Percentiles rank a stretch among this genome's conserved stretches.
phyloP scores from a whole-genome alignment of 2,113 vertebrate genomes.

The Xiphophorus couchianus region DNA sequence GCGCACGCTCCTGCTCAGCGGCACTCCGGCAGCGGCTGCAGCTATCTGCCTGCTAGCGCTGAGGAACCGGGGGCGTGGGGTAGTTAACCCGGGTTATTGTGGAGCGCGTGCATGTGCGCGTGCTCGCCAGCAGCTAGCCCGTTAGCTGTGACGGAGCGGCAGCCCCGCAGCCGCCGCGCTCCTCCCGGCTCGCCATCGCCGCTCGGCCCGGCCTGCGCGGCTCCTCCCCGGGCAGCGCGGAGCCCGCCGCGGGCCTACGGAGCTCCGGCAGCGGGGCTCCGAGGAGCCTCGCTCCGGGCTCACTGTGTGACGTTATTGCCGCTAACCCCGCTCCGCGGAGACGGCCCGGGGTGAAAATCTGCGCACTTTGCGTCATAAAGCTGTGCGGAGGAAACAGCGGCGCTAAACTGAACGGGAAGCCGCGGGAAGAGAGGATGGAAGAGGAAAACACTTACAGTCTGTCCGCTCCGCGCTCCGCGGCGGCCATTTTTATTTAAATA shows the following conservation, averaged over 20 bases:
- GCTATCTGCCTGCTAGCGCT: neutral
- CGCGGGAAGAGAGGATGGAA: constrained; percentile 51
- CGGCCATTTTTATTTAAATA: constrained; percentile 89
- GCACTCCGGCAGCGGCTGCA: constrained; percentile 25
- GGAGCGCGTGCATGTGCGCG: neutral
- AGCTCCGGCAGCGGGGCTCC: constrained; percentile 15
- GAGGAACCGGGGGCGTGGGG: neutral
- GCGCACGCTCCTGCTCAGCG: constrained; percentile 31
- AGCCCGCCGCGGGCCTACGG: constrained; percentile 14
- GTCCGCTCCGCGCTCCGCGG: constrained; percentile 85
- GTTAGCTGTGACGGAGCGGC: constrained; percentile 38
- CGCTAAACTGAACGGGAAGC: constrained; percentile 2
- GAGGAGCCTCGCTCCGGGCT: constrained; percentile 61
- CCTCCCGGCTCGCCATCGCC: neutral
- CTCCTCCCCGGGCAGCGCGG: constrained; percentile 10
- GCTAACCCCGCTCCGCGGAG: constrained; percentile 74
- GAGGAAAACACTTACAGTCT: constrained; percentile 82
- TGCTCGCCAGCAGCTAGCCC: constrained; percentile 23
- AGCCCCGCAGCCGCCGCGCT: neutral
- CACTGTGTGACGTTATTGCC: constrained; percentile 82
- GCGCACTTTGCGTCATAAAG: constrained; percentile 72
- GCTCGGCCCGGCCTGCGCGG: constrained; percentile 4
- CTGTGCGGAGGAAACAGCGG: constrained; percentile 33
- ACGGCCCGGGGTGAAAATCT: constrained; percentile 72
- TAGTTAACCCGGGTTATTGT: constrained; percentile 21